These are phyloP conservation scores for Motacilla alba DNA, from an alignment of 2,113 vertebrate genomes.

Conservation along the genomic window DNA sequence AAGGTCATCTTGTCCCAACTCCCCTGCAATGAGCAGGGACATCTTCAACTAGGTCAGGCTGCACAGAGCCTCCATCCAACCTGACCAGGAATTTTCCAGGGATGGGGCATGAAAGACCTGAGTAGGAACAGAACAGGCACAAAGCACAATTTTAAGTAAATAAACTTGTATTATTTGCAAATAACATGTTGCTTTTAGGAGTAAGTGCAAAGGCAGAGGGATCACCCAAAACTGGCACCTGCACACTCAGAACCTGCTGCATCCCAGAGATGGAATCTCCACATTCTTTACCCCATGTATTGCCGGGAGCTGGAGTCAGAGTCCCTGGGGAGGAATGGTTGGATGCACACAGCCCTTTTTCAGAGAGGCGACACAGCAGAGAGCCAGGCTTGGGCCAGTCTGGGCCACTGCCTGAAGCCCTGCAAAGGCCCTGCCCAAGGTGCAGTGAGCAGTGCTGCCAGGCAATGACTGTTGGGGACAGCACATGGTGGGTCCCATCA, in stretches of 20 bases:
- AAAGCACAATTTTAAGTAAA: background rate
- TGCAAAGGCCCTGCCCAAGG: background rate
- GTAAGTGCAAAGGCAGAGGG: background rate
- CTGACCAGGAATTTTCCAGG: background rate
- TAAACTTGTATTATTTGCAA: background rate
- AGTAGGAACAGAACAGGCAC: background rate
- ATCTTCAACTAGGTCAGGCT: background rate
- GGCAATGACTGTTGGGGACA: background rate
- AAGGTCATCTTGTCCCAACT: background rate
- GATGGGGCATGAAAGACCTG: background rate
- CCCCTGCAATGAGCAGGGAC: background rate
- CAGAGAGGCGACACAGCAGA: background rate
- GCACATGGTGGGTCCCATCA: fast-evolving
- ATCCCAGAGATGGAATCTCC: background rate
- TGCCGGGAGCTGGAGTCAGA: background rate
- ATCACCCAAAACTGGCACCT: background rate
- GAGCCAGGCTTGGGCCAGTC: background rate
- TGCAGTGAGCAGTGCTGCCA: background rate
- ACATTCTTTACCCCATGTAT: background rate
- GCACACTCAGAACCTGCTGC: background rate
- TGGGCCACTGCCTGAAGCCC: background rate
- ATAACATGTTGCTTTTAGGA: background rate
- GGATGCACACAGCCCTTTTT: background rate
- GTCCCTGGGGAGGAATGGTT: background rate
- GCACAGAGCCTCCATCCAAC: background rate